Conservation (phyloP, 2,888 invertebrate genomes). For the Eupithecia inturbata region DNA sequence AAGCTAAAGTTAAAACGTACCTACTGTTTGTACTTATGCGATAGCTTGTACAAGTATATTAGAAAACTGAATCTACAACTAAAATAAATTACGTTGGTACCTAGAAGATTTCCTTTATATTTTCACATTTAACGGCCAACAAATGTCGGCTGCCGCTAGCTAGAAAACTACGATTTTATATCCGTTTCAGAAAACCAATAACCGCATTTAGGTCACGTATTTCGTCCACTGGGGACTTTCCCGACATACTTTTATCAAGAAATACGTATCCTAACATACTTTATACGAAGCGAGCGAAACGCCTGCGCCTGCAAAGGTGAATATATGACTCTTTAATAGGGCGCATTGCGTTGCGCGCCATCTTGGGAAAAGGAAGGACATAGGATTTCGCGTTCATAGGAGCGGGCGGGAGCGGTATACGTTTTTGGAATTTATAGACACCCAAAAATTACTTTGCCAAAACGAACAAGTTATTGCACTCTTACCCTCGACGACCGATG, state of each 20-base stretch:
- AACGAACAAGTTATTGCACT: no score
- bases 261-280: conserved; percentile 2
- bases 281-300: not conserved
- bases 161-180: not conserved
- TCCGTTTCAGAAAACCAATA: conserved; percentile 26
- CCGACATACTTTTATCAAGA: conserved; percentile 10
- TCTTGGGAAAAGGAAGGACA: no score
- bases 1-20: no score
- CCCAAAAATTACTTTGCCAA: no score
- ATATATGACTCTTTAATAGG: not conserved
- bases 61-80: no score
- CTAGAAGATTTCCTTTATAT: not conserved
- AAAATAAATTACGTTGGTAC: not conserved
- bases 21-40: no score
- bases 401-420: no score
- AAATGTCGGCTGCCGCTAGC: not conserved
- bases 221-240: conserved; percentile 13
- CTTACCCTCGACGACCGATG: no score
- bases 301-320: not conserved
- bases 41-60: no score
- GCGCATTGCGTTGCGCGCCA: no score
- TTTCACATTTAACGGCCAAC: not conserved
- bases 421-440: no score
- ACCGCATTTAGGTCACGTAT: conserved; percentile 32
- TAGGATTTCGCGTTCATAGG: no score